These are phyloP conservation scores for Poeciliopsis presidionis DNA, from an alignment of 2,797 vertebrate species.

Conservation along the genomic window DNA sequence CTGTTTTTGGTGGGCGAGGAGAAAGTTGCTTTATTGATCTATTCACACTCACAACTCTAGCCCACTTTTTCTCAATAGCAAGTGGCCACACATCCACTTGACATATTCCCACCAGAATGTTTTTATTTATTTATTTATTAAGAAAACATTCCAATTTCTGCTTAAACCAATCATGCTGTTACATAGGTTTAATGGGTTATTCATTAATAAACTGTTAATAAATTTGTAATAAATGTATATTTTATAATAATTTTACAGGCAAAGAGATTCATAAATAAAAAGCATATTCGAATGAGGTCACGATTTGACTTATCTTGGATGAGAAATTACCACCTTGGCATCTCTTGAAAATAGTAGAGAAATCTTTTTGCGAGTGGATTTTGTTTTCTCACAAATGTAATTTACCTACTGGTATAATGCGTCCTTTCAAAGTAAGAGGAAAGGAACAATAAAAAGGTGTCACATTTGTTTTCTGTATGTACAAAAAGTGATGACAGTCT, in stretches of 20 bases:
- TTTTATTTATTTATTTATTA: no score
- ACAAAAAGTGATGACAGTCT: constrained; percentile 37
- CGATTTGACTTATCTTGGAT: neutral
- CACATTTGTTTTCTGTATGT: constrained; percentile 46
- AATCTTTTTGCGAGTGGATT: constrained; percentile 24
- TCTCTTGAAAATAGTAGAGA: constrained; percentile 14
- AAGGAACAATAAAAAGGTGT: constrained; percentile 41
- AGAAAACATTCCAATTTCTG: neutral
- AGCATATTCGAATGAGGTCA: neutral
- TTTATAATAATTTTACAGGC: neutral
- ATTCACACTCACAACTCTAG: neutral
- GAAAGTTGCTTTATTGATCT: neutral
- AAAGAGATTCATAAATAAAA: constrained; percentile 8
- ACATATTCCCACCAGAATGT: neutral
- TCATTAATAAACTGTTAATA: neutral
- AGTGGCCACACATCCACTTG: neutral
- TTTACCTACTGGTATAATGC: constrained; percentile 17
- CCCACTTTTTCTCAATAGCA: neutral
- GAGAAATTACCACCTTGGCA: constrained; percentile 4
- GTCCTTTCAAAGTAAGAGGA: constrained; percentile 31
- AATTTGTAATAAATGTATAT: neutral
- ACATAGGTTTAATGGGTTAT: constrained; percentile 2
- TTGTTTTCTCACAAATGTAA: constrained; percentile 20
- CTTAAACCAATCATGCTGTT: constrained; percentile 14
- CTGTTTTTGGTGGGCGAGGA: neutral